A percentile compares a stretch with the other conserved stretches of the same genome.
phyloP scores from a whole-genome alignment of 2,888 invertebrate genomes.

The Trichogramma dendrolimi region DNA sequence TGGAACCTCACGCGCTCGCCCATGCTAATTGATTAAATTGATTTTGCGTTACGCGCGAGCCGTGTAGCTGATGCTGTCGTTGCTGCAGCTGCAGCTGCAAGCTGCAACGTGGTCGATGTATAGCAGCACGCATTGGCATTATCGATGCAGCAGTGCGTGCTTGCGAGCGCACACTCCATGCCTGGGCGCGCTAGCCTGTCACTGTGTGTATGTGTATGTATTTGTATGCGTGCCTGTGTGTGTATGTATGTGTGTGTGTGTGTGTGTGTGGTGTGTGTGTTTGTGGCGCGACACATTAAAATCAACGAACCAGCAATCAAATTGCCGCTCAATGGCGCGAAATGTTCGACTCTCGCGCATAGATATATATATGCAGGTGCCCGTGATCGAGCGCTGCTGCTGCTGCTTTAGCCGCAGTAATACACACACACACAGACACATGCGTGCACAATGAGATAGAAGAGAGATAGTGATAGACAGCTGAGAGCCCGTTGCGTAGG shows the following conservation, averaged over 20 bases:
- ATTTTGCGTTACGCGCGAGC: slow-evolving; percentile 37
- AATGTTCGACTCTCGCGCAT: slow-evolving; percentile 16
- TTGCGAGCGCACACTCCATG: too few relatives aligned
- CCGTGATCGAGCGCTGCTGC: too few relatives aligned
- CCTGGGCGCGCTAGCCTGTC: too few relatives aligned
- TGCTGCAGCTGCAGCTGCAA: too few relatives aligned
- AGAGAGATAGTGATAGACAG: slow-evolving; percentile 6
- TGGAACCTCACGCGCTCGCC: neutral
- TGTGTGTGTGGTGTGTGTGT: neutral
- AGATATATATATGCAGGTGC: too few relatives aligned
- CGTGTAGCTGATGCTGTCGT: too few relatives aligned
- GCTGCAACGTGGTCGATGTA: too few relatives aligned
- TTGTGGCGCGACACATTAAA: slow-evolving; percentile 38
- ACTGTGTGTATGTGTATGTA: neutral
- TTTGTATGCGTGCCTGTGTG: neutral
- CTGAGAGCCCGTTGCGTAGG: slow-evolving; percentile 29
- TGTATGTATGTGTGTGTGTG: slow-evolving; percentile 8
- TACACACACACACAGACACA: too few relatives aligned
- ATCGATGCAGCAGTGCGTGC: too few relatives aligned
- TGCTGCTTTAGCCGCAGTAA: too few relatives aligned
- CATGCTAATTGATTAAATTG: slow-evolving; percentile 44
- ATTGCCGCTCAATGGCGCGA: slow-evolving; percentile 40
- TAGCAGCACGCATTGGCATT: too few relatives aligned
- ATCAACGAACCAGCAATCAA: slow-evolving; percentile 41
- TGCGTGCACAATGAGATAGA: neutral